These are phyloP conservation scores for Eupithecia dodoneata DNA, from an alignment of 2,888 invertebrate species.

Conservation along the genomic window DNA sequence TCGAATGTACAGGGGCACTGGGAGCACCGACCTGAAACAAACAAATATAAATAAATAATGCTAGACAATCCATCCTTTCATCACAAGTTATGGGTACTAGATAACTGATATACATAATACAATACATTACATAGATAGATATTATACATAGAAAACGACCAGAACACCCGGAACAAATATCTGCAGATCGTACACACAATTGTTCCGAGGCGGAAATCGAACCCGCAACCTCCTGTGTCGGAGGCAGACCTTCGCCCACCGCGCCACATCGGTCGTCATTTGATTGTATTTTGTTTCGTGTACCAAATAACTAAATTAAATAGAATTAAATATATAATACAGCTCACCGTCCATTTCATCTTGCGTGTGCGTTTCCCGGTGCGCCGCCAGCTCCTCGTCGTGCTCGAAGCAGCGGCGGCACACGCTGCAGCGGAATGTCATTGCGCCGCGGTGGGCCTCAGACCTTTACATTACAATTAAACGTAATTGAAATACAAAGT, in stretches of 20 bases:
- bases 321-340: not conserved
- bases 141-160: too few relatives aligned
- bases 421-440: constrained; percentile 80
- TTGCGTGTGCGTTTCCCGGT: constrained; percentile 66
- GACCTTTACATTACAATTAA: constrained; percentile 53
- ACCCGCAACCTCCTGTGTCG: too few relatives aligned
- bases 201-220: too few relatives aligned
- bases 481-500: not conserved
- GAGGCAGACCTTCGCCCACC: too few relatives aligned
- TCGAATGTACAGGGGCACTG: constrained; percentile 69
- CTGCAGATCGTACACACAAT: too few relatives aligned
- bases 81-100: not conserved
- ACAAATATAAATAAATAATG: too few relatives aligned
- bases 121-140: too few relatives aligned
- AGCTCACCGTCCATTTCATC: constrained; percentile 73
- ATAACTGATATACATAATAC: not conserved
- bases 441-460: constrained; percentile 73
- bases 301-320: too few relatives aligned
- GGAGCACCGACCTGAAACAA: constrained; percentile 62
- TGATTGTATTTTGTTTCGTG: too few relatives aligned
- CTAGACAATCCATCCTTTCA: too few relatives aligned
- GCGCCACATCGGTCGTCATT: too few relatives aligned
- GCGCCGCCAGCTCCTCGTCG: constrained; percentile 71
- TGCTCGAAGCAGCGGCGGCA: constrained; percentile 80
- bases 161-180: too few relatives aligned